Evolutionary conservation across 2,888 invertebrate genomes (phyloP).

Genomic region (Caenorhabditis virilis): DNA sequence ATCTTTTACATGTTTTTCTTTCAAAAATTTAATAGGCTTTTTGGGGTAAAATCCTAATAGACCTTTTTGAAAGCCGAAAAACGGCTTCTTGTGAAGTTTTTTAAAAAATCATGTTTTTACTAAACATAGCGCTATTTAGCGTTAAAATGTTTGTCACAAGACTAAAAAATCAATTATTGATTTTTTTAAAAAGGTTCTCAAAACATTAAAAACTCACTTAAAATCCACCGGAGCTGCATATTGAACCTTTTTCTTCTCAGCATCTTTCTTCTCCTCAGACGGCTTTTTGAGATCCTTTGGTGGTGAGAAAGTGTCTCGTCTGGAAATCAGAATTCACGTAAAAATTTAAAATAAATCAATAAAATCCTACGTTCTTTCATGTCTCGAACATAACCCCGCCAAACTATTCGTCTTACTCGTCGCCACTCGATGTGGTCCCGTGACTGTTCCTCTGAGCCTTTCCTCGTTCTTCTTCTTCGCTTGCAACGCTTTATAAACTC

Average conservation of each 20-base stretch:
- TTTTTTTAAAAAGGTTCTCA: too few relatives aligned
- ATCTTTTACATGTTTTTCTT: too few relatives aligned
- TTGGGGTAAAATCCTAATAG: too few relatives aligned
- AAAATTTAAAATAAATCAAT: neutral
- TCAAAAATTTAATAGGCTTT: too few relatives aligned
- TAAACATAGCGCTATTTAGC: too few relatives aligned
- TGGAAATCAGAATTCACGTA: constrained; percentile 7
- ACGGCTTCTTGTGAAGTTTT: too few relatives aligned
- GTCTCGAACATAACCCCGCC: constrained; percentile 44
- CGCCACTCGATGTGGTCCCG: constrained; percentile 44
- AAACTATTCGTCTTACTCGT: constrained; percentile 52
- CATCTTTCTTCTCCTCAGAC: too few relatives aligned
- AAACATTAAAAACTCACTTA: constrained; percentile 16
- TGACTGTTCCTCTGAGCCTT: constrained; percentile 11
- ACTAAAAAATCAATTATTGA: too few relatives aligned
- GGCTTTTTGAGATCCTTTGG: constrained; percentile 30
- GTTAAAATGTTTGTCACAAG: too few relatives aligned
- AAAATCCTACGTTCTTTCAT: constrained; percentile 37
- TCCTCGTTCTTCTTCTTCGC: constrained; percentile 42
- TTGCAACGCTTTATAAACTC: constrained; percentile 49
- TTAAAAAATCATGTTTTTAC: too few relatives aligned
- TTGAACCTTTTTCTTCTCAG: constrained; percentile 36
- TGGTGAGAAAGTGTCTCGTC: constrained; percentile 49
- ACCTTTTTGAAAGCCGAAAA: too few relatives aligned
- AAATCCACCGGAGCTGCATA: constrained; percentile 44